Evolutionary conservation across 2,888 invertebrate species (phyloP), one percentile per base, ranked within the genome.

Genomic region (Troides aeacus): DNA sequence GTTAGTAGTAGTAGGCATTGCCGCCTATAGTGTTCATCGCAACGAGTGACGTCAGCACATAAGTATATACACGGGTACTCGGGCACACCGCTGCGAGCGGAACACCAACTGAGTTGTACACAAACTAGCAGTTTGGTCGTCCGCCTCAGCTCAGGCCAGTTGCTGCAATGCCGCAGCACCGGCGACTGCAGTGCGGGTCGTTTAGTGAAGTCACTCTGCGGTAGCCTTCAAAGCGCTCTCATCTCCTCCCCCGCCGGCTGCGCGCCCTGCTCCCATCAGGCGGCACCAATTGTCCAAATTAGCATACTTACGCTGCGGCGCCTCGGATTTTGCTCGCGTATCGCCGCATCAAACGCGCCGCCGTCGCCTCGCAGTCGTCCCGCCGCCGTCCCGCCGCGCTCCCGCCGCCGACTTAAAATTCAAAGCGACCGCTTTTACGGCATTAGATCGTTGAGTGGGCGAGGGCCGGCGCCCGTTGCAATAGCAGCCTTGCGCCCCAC

Each of bases 281-380:
- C 74, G 78, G 79, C 79, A 77, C 77, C 89, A 89, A 88, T 89
- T 89, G 87, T 78, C 81, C 76, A 77, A 84, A 90, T 91, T 90
- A 89, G 88, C 90, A 90, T 90, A 89, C 83, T 84, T 82, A 81
- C 60, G 82, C 72, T 77, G 76, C 83, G 83, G 84, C 87, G 85
- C 87, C 86, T 86, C 86, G 85, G 79, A 86, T 86, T 84, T 84
- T 84, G 80, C 81, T 83, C 39, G 84, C 83, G 84, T 84, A 82
- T 77, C 77, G 76, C 76, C 73, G 70, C 77, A 79, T 87, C 88
- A 89, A 89, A 90, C 81, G 72, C 74, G 73, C 75, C 72, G 76
- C 89, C 86, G 87, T 77, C 71, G 50, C 0, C 77, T 72, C 72
- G 73, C 75, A 72, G 76, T 72, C 83, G 84, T 84, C 81, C 77